These are phyloP conservation scores for Myiozetetes cayanensis DNA, from an alignment of 2,113 vertebrate genomes.

Conservation along the genomic window DNA sequence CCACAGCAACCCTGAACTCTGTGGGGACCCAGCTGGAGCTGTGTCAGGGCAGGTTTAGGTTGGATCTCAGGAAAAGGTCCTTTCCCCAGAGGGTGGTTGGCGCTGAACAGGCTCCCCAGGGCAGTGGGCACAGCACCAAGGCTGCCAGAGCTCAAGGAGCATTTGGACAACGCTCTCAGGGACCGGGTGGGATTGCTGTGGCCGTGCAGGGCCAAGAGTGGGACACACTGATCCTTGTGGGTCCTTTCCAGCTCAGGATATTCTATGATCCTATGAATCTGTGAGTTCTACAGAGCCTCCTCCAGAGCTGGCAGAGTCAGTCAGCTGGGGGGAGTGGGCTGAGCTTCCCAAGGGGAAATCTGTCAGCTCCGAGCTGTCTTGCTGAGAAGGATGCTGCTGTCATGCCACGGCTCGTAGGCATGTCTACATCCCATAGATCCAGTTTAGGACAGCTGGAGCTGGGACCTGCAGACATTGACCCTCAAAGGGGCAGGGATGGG, in stretches of 20 bases:
- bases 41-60: background rate
- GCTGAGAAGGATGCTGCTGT: background rate
- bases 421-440: background rate
- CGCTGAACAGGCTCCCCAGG: background rate
- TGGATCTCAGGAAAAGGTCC: background rate
- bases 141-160: background rate
- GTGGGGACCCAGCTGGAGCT: background rate
- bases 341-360: background rate
- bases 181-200: background rate
- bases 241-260: background rate
- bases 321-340: background rate
- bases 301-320: background rate
- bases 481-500: background rate
- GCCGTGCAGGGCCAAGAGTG: background rate
- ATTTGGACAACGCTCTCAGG: background rate
- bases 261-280: background rate
- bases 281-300: background rate
- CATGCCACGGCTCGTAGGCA: accelerated
- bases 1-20: background rate
- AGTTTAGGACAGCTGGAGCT: background rate
- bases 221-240: background rate
- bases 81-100: background rate
- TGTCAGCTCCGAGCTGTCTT: background rate
- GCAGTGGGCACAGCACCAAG: accelerated
- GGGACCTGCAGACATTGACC: background rate